A percentile compares a stretch with the other conserved stretches of the same genome.
phyloP scores from a whole-genome alignment of 2,888 invertebrate species.

The Leucoptera coffeella region DNA sequence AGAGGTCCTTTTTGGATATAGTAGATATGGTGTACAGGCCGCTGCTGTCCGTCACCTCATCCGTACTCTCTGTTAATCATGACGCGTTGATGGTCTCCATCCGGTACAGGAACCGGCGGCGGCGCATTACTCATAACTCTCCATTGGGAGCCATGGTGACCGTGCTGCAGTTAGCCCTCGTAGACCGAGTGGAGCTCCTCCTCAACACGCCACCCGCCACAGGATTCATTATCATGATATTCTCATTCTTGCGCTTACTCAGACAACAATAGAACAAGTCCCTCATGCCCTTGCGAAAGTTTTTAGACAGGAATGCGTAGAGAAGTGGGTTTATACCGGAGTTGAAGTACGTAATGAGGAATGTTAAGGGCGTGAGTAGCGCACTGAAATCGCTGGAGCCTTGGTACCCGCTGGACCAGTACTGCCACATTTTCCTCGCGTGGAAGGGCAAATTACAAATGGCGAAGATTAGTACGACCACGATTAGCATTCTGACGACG shows the following conservation, averaged over 20 bases:
- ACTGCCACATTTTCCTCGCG: slow-evolving; percentile 81
- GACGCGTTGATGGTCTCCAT: slow-evolving; percentile 37
- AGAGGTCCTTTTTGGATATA: slow-evolving; percentile 29
- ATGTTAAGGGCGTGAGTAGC: slow-evolving; percentile 77
- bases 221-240: slow-evolving; percentile 34
- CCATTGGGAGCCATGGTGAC: slow-evolving; percentile 45
- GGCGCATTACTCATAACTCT: slow-evolving; percentile 40
- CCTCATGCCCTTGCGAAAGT: slow-evolving; percentile 79
- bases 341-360: slow-evolving; percentile 82
- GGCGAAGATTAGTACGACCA: slow-evolving; percentile 83
- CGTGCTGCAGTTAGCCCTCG: slow-evolving; percentile 49
- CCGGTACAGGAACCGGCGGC: slow-evolving; percentile 32
- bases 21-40: slow-evolving; percentile 33
- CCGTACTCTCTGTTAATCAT: slow-evolving; percentile 48
- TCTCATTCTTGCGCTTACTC: slow-evolving; percentile 31
- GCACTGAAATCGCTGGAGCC: slow-evolving; percentile 71
- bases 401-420: slow-evolving; percentile 64
- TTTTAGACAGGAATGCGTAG: slow-evolving; percentile 79
- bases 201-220: slow-evolving; percentile 32
- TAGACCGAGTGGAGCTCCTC: slow-evolving; percentile 44
- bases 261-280: slow-evolving; percentile 65
- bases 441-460: slow-evolving; percentile 87
- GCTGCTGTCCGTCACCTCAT: slow-evolving; percentile 41
- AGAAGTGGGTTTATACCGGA: slow-evolving; percentile 86
- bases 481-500: slow-evolving; percentile 84